Evolutionary conservation across 2,113 vertebrate species (phyloP), one percentile per base, ranked within the genome.

Genomic region (Dryoscopus gambensis): DNA sequence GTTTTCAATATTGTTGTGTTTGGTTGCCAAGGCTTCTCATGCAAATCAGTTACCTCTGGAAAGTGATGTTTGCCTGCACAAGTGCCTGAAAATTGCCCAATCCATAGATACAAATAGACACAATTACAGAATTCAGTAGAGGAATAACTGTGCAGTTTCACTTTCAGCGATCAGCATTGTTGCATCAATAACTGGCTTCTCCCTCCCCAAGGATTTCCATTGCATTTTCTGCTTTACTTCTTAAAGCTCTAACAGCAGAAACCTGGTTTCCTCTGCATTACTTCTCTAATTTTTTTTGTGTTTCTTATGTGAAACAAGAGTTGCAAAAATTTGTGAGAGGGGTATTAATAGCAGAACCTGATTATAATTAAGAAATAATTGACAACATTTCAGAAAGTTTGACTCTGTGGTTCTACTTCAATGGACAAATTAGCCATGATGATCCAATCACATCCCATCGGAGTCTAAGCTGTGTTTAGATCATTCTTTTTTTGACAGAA

Each of bases 361-460:
- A 76, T 53, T 69, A n/a, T 42, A 71, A 24, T 60, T 71, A 31
- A 14, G 68, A 75, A 84, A 81, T 27, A 76, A 78, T 7, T 25
- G 27, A 42, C 13, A 57, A 15, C 5, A 42, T 63, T 89, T 37
- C 30, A 33, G 57, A 13, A 73, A 88, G 23, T 49, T 69, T 83
- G 55, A 65, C 23, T 40, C 47, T 2, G 2, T 28, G 13, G 4
- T 69, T 84, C 27, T 79, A 8, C 4, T 73, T 35, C 24, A 46
- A n/a, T 24, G 27, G 10, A 23, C 4, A 74, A 67, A 81, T 47
- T 55, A 62, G 8, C 22, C 22, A 33, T 16, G 49, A 50, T 70
- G 21, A 52, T 60, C 28, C 21, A 59, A 46, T 52, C 27, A 46
- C 10, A 39, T 33, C 59, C 12, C 39, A 40, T 40, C 0, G 0